phyloP scores from a whole-genome alignment of 2,113 vertebrate genomes.

The Rallus limicola region DNA sequence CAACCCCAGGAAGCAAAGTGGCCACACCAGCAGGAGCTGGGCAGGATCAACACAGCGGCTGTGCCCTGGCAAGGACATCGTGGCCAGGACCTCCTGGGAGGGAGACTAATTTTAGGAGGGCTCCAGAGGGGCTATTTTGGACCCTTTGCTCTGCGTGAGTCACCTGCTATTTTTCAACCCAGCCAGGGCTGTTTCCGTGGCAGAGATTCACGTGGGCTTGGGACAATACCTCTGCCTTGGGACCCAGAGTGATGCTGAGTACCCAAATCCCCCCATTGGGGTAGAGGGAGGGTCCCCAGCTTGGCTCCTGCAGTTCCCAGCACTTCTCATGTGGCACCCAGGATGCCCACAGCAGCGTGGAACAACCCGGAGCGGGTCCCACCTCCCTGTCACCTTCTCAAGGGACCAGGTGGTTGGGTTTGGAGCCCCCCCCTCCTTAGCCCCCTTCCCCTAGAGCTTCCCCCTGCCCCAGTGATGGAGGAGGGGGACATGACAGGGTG shows the following conservation, averaged over 20 bases:
- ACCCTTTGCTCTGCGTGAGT: constrained; percentile 58
- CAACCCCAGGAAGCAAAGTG: rapidly evolving
- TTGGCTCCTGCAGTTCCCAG: neutral
- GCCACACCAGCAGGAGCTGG: neutral
- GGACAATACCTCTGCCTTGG: constrained; percentile 21
- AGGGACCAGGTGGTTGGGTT: rapidly evolving
- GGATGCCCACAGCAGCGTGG: no score
- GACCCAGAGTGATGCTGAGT: neutral
- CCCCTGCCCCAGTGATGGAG: no score
- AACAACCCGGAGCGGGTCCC: neutral
- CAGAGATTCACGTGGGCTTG: constrained; percentile 16
- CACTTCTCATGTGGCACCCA: rapidly evolving
- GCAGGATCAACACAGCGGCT: neutral
- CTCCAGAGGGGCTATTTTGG: constrained; percentile 64
- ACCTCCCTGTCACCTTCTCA: neutral
- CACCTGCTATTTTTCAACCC: constrained; percentile 61
- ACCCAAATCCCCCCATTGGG: neutral
- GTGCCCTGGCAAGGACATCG: constrained; percentile 58
- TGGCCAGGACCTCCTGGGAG: constrained; percentile 16
- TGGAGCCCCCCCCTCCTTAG: neutral
- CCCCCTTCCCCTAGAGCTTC: neutral
- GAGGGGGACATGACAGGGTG: neutral
- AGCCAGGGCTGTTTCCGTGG: constrained; percentile 36
- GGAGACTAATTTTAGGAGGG: constrained; percentile 60
- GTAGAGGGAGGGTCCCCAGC: neutral